Conservation (phyloP, 2,888 invertebrate genomes). For the Sminthurides aquaticus region DNA sequence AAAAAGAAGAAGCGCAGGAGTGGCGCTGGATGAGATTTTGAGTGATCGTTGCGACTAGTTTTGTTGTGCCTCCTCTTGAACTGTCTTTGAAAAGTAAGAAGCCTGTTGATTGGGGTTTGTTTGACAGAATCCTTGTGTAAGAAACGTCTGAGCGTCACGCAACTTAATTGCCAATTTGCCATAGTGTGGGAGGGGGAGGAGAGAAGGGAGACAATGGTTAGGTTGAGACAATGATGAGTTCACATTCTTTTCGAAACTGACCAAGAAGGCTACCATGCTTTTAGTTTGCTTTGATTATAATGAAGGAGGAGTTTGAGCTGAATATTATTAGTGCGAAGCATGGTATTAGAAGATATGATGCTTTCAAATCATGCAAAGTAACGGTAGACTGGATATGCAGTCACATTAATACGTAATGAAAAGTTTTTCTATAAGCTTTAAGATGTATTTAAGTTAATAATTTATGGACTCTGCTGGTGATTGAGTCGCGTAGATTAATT, state of each 20-base stretch:
- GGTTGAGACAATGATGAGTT: not conserved
- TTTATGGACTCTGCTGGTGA: not conserved
- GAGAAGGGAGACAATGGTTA: not conserved
- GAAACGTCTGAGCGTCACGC: too few relatives aligned
- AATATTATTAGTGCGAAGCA: not conserved
- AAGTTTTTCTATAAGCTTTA: not conserved
- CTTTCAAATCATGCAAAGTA: conserved; percentile 8
- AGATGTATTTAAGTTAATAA: not conserved
- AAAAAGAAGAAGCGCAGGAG: too few relatives aligned
- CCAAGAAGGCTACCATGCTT: not conserved
- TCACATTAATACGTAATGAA: conserved; percentile 6
- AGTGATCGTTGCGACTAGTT: not conserved
- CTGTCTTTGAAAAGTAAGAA: too few relatives aligned
- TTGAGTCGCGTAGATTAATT: not conserved
- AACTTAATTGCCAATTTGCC: not conserved
- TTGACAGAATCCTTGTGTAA: too few relatives aligned
- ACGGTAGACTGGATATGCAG: conserved; percentile 12
- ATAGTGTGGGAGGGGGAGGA: not conserved
- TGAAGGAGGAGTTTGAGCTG: not conserved
- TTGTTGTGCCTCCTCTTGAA: not conserved
- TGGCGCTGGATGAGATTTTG: too few relatives aligned
- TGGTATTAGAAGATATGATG: not conserved
- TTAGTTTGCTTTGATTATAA: not conserved
- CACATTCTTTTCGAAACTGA: not conserved
- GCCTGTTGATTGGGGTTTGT: too few relatives aligned